Conservation (phyloP, 2,797 vertebrate species). For the Tiaroga cobitis region DNA sequence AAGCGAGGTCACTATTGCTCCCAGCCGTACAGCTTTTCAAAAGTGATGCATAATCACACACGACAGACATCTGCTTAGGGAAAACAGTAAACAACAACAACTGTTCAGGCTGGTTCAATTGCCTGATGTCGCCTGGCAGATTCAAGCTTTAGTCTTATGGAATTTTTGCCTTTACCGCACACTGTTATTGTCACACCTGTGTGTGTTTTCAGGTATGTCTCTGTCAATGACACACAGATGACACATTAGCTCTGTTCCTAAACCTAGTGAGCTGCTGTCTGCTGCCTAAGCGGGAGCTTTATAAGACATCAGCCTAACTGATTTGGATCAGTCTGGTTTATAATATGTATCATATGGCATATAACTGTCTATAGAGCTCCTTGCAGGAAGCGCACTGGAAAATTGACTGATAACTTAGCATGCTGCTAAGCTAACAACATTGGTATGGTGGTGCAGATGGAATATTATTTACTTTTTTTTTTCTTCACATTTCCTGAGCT, state of each 20-base stretch:
- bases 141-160: neutral
- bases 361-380: neutral
- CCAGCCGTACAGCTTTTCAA: conserved; percentile 45
- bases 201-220: neutral
- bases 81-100: conserved; percentile 53
- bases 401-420: neutral
- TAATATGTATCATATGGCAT: neutral
- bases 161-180: conserved; percentile 10
- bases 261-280: conserved; percentile 6
- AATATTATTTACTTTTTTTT: neutral
- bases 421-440: neutral
- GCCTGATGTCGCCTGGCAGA: conserved; percentile 1
- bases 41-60: conserved; percentile 55
- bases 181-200: neutral
- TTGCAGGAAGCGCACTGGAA: neutral
- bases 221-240: neutral
- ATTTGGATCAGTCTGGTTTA: neutral
- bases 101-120: conserved; percentile 29
- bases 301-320: neutral
- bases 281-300: neutral
- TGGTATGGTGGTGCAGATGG: neutral
- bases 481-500: neutral
- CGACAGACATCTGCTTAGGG: conserved; percentile 53
- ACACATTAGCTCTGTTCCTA: conserved; percentile 14
- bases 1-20: conserved; percentile 48